phyloP scores from a whole-genome alignment of 2,797 vertebrate species.

The Spondyliosoma cantharus region DNA sequence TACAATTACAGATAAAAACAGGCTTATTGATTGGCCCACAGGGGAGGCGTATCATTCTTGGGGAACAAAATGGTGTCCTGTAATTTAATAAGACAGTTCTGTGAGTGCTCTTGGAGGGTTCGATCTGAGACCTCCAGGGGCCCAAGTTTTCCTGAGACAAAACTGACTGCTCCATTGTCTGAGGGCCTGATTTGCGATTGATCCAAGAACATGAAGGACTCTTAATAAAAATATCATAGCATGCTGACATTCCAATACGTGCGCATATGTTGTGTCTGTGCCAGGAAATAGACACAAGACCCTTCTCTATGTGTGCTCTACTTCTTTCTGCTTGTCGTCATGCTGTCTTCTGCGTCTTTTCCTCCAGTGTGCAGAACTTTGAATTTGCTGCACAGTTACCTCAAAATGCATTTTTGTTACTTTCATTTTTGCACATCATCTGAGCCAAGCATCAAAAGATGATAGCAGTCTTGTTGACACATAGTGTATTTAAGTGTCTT shows the following conservation, averaged over 20 bases:
- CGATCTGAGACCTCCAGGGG: constrained; percentile 41
- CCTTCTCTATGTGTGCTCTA: constrained; percentile 1
- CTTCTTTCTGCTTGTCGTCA: background rate
- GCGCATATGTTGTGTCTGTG: background rate
- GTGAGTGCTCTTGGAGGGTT: constrained; percentile 36
- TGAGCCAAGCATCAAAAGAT: background rate
- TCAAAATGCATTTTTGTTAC: background rate
- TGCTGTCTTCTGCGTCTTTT: background rate
- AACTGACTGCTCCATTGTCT: constrained; percentile 1
- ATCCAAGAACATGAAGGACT: constrained; percentile 22
- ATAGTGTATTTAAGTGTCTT: constrained; percentile 4
- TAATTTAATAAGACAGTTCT: constrained; percentile 40
- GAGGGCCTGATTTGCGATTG: constrained; percentile 23
- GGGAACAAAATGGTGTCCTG: constrained; percentile 31
- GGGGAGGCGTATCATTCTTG: constrained; percentile 21
- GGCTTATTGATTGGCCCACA: constrained; percentile 49
- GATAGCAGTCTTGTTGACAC: background rate
- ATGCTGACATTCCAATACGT: background rate
- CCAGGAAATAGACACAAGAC: background rate
- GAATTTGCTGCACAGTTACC: background rate
- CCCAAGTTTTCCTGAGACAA: constrained; percentile 24
- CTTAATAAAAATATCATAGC: constrained; percentile 16
- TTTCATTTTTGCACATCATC: background rate
- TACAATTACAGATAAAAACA: constrained; percentile 53
- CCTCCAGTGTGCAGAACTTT: background rate